Evolutionary conservation across 2,888 invertebrate species (phyloP).

Genomic region (Microdon myrmicae): DNA sequence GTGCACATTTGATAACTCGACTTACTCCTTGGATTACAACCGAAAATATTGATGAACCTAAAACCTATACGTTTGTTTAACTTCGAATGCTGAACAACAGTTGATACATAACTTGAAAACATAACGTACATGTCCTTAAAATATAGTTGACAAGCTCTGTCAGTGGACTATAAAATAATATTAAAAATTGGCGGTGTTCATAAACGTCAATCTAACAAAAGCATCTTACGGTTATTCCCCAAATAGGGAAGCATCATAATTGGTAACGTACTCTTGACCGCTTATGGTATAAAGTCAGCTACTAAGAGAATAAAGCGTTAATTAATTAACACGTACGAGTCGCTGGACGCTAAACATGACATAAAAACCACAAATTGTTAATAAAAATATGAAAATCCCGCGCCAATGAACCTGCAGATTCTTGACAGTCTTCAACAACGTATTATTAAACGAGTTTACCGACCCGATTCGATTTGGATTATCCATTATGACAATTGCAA

Average conservation of each 20-base stretch:
- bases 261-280: conserved; percentile 81
- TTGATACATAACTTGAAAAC: conserved; percentile 86
- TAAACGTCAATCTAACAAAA: not conserved
- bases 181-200: not conserved
- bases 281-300: conserved; percentile 78
- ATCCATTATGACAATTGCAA: too few species aligned
- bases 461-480: too few species aligned
- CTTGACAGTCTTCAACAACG: too few species aligned
- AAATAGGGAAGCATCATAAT: conserved; percentile 79
- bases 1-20: too few species aligned
- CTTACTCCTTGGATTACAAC: conserved; percentile 75
- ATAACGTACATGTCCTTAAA: conserved; percentile 82
- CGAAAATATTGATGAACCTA: conserved; percentile 77
- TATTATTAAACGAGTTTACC: too few species aligned
- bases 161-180: conserved; percentile 56
- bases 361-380: too few species aligned
- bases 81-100: conserved; percentile 85
- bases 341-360: too few species aligned
- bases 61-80: conserved; percentile 84
- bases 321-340: too few species aligned
- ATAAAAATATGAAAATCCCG: too few species aligned
- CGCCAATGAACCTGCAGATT: too few species aligned
- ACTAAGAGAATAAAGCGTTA: conserved; percentile 83
- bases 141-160: conserved; percentile 74
- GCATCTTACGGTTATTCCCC: conserved; percentile 75